These are phyloP conservation scores for Dryobota labecula DNA, from an alignment of 2,888 invertebrate species.

Conservation along the genomic window DNA sequence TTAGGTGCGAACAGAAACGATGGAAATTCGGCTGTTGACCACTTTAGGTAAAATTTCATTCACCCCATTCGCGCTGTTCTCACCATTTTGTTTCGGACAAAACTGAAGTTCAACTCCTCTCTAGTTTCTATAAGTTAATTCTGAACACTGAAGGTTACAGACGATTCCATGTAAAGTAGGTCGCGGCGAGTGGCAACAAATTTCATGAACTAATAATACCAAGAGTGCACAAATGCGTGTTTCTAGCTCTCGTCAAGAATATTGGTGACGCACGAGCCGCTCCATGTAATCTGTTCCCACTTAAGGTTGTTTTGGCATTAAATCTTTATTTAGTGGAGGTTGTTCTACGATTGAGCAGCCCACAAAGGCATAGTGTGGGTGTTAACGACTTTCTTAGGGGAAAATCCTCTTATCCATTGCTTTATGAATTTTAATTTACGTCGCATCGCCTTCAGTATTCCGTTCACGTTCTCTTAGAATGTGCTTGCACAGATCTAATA, in stretches of 20 bases:
- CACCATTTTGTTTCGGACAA: conserved; percentile 27
- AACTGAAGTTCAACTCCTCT: conserved; percentile 13
- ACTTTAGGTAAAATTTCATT: conserved; percentile 23
- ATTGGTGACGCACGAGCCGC: conserved; percentile 59
- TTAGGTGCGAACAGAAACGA: conserved; percentile 7
- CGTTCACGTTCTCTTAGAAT: conserved; percentile 38
- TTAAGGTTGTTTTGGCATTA: conserved; percentile 74
- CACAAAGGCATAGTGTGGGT: conserved; percentile 71
- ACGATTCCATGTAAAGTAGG: conserved; percentile 55
- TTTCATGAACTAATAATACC: conserved; percentile 61
- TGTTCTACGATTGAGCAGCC: conserved; percentile 59
- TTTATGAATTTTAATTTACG: conserved; percentile 67
- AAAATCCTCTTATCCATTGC: conserved; percentile 67
- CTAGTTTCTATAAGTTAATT: conserved; percentile 40
- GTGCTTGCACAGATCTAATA: conserved; percentile 34
- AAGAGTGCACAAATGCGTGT: conserved; percentile 60
- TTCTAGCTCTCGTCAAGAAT: conserved; percentile 42
- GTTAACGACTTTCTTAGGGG: conserved; percentile 72
- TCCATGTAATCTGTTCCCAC: conserved; percentile 55
- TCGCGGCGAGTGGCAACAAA: conserved; percentile 55
- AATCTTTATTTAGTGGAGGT: conserved; percentile 75
- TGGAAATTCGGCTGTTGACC: conserved; percentile 13
- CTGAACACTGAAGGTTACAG: conserved; percentile 50
- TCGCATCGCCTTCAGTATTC: conserved; percentile 42
- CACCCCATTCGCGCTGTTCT: conserved; percentile 11